Evolutionary conservation across 2,888 invertebrate genomes (phyloP), one percentile per base, ranked within the genome.

Genomic region (Sinohyriopsis cumingii): DNA sequence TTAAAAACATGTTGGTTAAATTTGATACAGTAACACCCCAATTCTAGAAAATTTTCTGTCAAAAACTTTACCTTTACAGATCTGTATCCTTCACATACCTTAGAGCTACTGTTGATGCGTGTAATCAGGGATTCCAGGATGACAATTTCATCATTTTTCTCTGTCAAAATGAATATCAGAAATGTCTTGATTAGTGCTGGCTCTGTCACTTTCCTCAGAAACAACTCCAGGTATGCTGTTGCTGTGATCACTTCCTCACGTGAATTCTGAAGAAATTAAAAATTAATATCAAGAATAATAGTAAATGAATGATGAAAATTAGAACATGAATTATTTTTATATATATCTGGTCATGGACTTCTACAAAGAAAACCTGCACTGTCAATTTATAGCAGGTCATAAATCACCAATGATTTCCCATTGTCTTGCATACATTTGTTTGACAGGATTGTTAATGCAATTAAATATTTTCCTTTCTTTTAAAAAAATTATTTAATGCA

Each of bases 141-240:
- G 76, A 94, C 92, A 72, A 94, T 93, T 0, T 95, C 95, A 85
- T 98, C 98, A 82, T 96, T 96, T 88, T 94, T 94, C 82, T 94
- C 93, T 91, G 89, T 86, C 55, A 92, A 86, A 62, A 99, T 92
- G 91, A 98, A 97, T 88, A 94, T 94, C 45, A 98, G 92, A 84
- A 97, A 93, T 0, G 95, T 93, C 80, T 94, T 92, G 79, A 98
- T 91, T 67, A 99, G 91, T 0, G 95, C 95, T 0, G 95, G 94
- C 81, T 95, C 94, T 0, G 95, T 95, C 20, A 96, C 94, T 65
- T 95, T 95, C 63, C 98, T 93, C 76, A 99, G 90, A 83, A 96
- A 94, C 80, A 99, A 92, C 91, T 98, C 97, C 76, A 98, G 93
- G 91, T 98, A 98, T 2, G 96, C 95, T 87, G 95, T 97, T 18